These are phyloP conservation scores for Plecturocebus donacophilus DNA, from an alignment of 2,113 vertebrate genomes.

Conservation along the genomic window DNA sequence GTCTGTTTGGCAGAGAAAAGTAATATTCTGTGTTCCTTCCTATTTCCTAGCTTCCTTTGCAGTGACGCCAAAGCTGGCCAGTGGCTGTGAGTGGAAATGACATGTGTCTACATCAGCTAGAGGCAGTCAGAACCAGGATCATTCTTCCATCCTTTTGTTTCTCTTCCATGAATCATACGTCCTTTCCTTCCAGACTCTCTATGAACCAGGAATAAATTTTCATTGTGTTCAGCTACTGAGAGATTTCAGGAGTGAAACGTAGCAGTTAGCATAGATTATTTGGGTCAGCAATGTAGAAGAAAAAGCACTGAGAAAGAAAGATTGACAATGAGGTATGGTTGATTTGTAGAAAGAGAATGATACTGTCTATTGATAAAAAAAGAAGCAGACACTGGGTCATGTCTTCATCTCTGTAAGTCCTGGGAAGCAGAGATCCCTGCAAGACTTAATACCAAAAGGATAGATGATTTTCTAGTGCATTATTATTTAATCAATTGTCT, in stretches of 20 bases:
- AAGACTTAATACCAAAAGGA: background rate
- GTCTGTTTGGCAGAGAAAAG: background rate
- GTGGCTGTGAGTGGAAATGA: background rate
- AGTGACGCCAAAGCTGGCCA: background rate
- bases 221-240: background rate
- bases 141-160: background rate
- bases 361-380: background rate
- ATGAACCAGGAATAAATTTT: slow-evolving; percentile 35
- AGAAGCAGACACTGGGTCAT: background rate
- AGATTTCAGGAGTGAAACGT: slow-evolving; percentile 19
- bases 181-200: background rate
- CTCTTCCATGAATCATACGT: background rate
- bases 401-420: background rate
- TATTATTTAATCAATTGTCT: background rate
- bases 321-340: background rate
- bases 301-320: background rate
- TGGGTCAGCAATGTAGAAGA: background rate
- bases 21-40: background rate
- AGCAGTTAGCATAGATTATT: slow-evolving; percentile 41
- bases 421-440: background rate
- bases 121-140: background rate
- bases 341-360: background rate
- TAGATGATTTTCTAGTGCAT: background rate
- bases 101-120: background rate
- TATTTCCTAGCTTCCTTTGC: background rate